Percentiles rank a stretch among this genome's conserved stretches.
phyloP scores from a whole-genome alignment of 2,113 vertebrate genomes.

The Pollachius pollachius region DNA sequence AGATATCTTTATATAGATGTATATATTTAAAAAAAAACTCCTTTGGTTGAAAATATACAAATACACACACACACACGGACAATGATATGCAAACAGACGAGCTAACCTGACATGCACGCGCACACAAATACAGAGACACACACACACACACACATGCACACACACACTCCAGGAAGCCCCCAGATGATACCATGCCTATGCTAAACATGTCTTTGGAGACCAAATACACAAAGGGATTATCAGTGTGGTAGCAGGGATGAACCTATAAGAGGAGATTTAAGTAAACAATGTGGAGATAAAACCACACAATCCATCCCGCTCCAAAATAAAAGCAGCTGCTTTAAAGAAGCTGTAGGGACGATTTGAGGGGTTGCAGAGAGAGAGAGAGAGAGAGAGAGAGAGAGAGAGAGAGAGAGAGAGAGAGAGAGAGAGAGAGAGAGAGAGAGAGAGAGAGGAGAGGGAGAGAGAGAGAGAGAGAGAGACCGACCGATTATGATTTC shows the following conservation, averaged over 20 bases:
- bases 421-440: too few species aligned
- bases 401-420: too few species aligned
- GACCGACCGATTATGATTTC: too few species aligned
- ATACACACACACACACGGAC: conserved; percentile 7
- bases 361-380: too few species aligned
- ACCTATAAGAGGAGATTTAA: not conserved
- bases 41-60: not conserved
- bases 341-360: too few species aligned
- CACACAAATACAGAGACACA: not conserved
- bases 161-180: not conserved
- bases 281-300: not conserved
- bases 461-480: too few species aligned
- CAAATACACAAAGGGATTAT: conserved; percentile 4
- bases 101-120: not conserved
- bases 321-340: too few species aligned
- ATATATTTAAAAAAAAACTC: too few species aligned
- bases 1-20: too few species aligned
- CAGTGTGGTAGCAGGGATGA: not conserved
- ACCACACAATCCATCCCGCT: too few species aligned
- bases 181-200: conserved; percentile 16
- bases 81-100: not conserved
- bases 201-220: not conserved
- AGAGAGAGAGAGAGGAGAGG: too few species aligned
- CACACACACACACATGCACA: not conserved
- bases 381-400: too few species aligned